These are phyloP conservation scores for Ia io DNA, from an alignment of 2,113 vertebrate species.

Conservation along the genomic window DNA sequence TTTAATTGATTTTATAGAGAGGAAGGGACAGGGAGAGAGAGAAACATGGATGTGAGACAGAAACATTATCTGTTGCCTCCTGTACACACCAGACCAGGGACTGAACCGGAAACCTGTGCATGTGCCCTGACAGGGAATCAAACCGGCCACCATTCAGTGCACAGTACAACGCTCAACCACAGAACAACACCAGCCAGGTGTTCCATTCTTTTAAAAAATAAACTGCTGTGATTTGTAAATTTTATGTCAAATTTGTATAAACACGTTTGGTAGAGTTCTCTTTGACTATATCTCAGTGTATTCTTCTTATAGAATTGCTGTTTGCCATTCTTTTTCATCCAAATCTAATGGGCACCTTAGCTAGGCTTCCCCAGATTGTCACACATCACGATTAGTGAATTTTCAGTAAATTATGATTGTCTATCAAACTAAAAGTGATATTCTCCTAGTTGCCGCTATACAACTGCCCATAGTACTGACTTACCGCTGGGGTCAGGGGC, in stretches of 20 bases:
- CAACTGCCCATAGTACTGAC: accelerated
- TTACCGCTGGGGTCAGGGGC: too few relatives aligned
- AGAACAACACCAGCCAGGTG: too few relatives aligned
- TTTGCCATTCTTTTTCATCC: background rate
- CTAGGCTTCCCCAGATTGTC: background rate
- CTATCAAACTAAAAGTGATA: background rate
- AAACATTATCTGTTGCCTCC: too few relatives aligned
- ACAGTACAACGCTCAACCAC: too few relatives aligned
- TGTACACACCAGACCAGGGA: too few relatives aligned
- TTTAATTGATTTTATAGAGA: too few relatives aligned
- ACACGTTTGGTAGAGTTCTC: background rate
- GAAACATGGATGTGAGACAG: too few relatives aligned
- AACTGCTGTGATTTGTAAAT: background rate
- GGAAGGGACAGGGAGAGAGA: too few relatives aligned
- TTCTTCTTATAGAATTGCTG: background rate
- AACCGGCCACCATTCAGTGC: too few relatives aligned
- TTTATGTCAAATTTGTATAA: background rate
- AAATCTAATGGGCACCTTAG: background rate
- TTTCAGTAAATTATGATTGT: background rate
- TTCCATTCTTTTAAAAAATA: background rate
- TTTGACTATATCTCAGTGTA: background rate
- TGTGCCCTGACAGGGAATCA: too few relatives aligned
- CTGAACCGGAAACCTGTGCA: too few relatives aligned
- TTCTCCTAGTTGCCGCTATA: background rate
- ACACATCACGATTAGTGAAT: background rate